These are phyloP conservation scores for Diloba caeruleocephala DNA, from an alignment of 2,888 invertebrate genomes.

Conservation along the genomic window DNA sequence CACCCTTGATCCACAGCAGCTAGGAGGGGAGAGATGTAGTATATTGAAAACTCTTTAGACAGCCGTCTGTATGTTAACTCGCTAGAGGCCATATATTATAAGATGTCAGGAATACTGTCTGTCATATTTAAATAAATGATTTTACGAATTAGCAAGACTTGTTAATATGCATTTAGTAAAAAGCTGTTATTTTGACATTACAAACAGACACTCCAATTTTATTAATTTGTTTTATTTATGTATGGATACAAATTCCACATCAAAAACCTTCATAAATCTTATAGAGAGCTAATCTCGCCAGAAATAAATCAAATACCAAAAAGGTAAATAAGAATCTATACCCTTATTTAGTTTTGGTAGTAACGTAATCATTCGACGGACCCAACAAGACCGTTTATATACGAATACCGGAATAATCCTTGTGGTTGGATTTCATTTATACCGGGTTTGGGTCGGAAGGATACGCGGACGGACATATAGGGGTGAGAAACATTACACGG, in stretches of 20 bases:
- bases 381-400: slow-evolving; percentile 6
- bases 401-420: slow-evolving; percentile 18
- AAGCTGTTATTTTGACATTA: too few relatives aligned
- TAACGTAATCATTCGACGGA: slow-evolving; percentile 14
- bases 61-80: too few relatives aligned
- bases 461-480: slow-evolving; percentile 3
- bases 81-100: too few relatives aligned
- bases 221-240: too few relatives aligned
- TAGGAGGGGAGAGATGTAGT: too few relatives aligned
- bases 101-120: too few relatives aligned
- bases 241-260: not conserved
- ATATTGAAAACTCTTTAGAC: too few relatives aligned
- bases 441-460: slow-evolving; percentile 7
- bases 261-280: slow-evolving; percentile 5
- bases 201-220: too few relatives aligned
- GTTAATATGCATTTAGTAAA: too few relatives aligned
- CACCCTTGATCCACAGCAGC: too few relatives aligned
- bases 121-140: too few relatives aligned
- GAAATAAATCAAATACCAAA: slow-evolving; percentile 31
- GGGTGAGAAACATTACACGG: not conserved
- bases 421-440: slow-evolving; percentile 23
- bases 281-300: slow-evolving; percentile 15
- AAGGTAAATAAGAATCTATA: slow-evolving; percentile 22
- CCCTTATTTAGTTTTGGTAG: slow-evolving; percentile 13
- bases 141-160: too few relatives aligned